These are phyloP conservation scores for Diloba caeruleocephala DNA, from an alignment of 2,888 invertebrate species.

Conservation along the genomic window DNA sequence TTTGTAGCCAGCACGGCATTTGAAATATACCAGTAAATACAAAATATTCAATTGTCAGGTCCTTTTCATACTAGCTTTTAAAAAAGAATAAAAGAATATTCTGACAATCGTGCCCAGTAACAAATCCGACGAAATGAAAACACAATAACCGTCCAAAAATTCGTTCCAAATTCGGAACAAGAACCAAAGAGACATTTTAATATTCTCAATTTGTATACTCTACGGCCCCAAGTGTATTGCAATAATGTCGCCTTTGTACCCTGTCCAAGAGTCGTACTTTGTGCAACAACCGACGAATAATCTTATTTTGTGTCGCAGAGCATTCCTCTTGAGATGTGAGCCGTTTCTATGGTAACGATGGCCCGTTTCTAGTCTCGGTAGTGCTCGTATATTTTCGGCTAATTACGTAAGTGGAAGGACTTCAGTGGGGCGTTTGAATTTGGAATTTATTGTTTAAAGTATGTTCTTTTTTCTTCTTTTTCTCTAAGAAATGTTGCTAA, in stretches of 20 bases:
- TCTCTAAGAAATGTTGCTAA: no score
- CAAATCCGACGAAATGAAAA: constrained; percentile 11
- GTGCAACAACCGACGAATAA: constrained; percentile 63
- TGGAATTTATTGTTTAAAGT: background rate
- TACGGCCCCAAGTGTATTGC: constrained; percentile 36
- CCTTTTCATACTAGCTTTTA: no score
- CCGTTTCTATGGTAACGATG: constrained; percentile 28
- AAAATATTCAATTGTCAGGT: no score
- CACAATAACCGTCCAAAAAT: constrained; percentile 14
- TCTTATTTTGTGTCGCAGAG: constrained; percentile 59
- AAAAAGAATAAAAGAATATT: background rate
- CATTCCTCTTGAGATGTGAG: constrained; percentile 38
- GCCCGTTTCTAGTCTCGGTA: constrained; percentile 4
- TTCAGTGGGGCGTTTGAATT: constrained; percentile 1
- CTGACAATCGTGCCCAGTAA: background rate
- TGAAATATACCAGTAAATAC: no score
- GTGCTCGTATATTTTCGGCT: constrained; percentile 12
- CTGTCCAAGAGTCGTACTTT: constrained; percentile 56
- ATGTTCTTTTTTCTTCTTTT: background rate
- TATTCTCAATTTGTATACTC: constrained; percentile 48
- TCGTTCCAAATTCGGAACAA: constrained; percentile 21
- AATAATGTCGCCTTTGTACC: constrained; percentile 55
- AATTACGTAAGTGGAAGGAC: constrained; percentile 4
- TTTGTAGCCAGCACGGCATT: no score
- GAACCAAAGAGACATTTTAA: constrained; percentile 40